phyloP scores from a whole-genome alignment of 1,140 invertebrate species.

The Drosophila tani region DNA sequence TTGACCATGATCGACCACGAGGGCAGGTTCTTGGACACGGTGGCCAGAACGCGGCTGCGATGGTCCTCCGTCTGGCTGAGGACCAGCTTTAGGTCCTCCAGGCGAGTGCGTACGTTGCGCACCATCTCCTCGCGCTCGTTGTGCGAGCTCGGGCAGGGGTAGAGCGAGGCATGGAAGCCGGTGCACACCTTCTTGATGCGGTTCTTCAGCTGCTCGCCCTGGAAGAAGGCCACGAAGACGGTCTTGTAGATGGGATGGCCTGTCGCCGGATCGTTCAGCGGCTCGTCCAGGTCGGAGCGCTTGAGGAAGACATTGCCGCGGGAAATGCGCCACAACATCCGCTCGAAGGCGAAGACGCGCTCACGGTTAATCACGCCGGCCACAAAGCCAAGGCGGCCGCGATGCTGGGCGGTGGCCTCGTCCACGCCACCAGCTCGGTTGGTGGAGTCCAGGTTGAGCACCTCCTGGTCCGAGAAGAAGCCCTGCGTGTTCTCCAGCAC shows the following conservation, averaged over 20 bases:
- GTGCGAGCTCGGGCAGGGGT: conserved; percentile 97
- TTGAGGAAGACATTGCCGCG: conserved; percentile 96
- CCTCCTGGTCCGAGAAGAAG: conserved; percentile 84
- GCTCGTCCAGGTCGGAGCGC: conserved; percentile 94
- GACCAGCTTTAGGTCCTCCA: conserved; percentile 98
- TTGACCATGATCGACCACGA: conserved; percentile 96
- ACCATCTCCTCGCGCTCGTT: conserved; percentile 97
- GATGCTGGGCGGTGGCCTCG: conserved; percentile 85
- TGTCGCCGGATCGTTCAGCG: conserved; percentile 93
- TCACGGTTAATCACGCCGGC: conserved; percentile 95
- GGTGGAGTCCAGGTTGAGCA: conserved; percentile 81
- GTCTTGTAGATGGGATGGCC: conserved; percentile 97
- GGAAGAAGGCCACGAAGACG: conserved; percentile 99
- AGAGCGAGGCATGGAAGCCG: conserved; percentile 98
- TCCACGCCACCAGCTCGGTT: conserved; percentile 70
- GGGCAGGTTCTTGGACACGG: conserved; percentile 97
- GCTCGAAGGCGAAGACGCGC: conserved; percentile 96
- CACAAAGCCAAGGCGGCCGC: conserved; percentile 91
- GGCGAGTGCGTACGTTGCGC: conserved; percentile 95
- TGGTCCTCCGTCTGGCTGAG: conserved; percentile 99
- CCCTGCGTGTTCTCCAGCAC: conserved; percentile 97
- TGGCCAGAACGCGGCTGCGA: conserved; percentile 93
- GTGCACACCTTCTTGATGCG: conserved; percentile 99
- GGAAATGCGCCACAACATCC: conserved; percentile 98
- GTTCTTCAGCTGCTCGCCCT: conserved; percentile 98